Percentiles rank a stretch among this genome's conserved stretches.
phyloP scores from a whole-genome alignment of 2,888 invertebrate species.

The Tanypteryx hageni region DNA sequence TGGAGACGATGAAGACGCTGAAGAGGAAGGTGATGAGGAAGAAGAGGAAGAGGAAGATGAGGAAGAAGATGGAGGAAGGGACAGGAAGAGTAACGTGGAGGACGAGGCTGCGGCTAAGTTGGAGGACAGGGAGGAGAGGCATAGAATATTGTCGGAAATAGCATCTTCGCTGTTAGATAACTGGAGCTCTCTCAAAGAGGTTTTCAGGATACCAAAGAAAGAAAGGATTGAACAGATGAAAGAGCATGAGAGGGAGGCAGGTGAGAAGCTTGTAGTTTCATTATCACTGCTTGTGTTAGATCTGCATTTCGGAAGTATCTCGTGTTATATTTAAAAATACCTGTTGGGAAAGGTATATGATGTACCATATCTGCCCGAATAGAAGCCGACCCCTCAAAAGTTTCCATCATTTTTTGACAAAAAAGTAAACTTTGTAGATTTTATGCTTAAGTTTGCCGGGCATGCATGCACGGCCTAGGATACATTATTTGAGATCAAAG shows the following conservation, averaged over 20 bases:
- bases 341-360: no score
- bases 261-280: slow-evolving; percentile 73
- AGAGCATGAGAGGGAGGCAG: slow-evolving; percentile 94
- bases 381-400: no score
- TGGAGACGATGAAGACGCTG: slow-evolving; percentile 65
- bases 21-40: slow-evolving; percentile 70
- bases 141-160: slow-evolving; percentile 70
- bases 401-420: no score
- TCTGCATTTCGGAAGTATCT: no score
- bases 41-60: slow-evolving; percentile 65
- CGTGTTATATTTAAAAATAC: no score
- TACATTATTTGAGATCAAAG: no score
- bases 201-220: slow-evolving; percentile 95
- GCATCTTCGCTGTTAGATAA: slow-evolving; percentile 80
- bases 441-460: no score
- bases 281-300: no score
- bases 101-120: slow-evolving; percentile 63
- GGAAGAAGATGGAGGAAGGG: slow-evolving; percentile 68
- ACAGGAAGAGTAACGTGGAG: slow-evolving; percentile 69
- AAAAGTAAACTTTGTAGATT: no score
- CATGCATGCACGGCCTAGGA: no score
- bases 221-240: slow-evolving; percentile 96
- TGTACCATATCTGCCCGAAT: no score
- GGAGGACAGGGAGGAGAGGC: slow-evolving; percentile 68
- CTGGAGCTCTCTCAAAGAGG: slow-evolving; percentile 84